These are phyloP conservation scores for Dreissena rostriformis DNA, from an alignment of 1,140 invertebrate genomes.

Conservation along the genomic window DNA sequence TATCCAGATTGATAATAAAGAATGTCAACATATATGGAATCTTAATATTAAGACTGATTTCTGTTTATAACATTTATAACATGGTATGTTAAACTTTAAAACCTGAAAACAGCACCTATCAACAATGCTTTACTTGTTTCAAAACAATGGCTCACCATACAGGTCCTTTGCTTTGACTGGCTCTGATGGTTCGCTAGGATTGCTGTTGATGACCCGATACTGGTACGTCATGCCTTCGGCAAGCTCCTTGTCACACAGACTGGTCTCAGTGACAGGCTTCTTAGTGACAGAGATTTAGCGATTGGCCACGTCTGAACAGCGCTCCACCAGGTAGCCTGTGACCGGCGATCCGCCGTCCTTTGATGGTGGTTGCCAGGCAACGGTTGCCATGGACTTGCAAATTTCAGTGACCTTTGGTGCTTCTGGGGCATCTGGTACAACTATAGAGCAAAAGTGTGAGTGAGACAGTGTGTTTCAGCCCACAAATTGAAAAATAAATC, in stretches of 20 bases:
- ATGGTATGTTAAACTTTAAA: too few relatives aligned
- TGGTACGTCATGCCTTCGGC: slow-evolving; percentile 98
- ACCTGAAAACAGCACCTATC: too few relatives aligned
- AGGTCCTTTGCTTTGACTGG: slow-evolving; percentile 93
- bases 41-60: too few relatives aligned
- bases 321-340: slow-evolving; percentile 98
- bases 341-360: slow-evolving; percentile 93
- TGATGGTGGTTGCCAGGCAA: slow-evolving; percentile 97
- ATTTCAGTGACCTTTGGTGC: slow-evolving; percentile 97
- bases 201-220: slow-evolving; percentile 97
- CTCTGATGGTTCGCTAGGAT: slow-evolving; percentile 95
- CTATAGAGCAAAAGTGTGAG: too few relatives aligned
- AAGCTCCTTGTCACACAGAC: slow-evolving; percentile 88
- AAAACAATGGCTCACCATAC: slow-evolving; percentile 77
- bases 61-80: too few relatives aligned
- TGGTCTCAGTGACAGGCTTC: slow-evolving; percentile 89
- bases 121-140: too few relatives aligned
- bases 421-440: slow-evolving; percentile 89
- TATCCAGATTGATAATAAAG: too few relatives aligned
- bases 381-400: slow-evolving; percentile 94
- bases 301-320: slow-evolving; percentile 87
- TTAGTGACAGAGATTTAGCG: slow-evolving; percentile 83
- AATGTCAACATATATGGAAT: too few relatives aligned
- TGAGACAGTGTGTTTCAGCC: too few relatives aligned
- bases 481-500: too few relatives aligned